Base-by-base conservation (phyloP, 92 coral and sea anemone species). In the Actinernus sp. region DNA sequence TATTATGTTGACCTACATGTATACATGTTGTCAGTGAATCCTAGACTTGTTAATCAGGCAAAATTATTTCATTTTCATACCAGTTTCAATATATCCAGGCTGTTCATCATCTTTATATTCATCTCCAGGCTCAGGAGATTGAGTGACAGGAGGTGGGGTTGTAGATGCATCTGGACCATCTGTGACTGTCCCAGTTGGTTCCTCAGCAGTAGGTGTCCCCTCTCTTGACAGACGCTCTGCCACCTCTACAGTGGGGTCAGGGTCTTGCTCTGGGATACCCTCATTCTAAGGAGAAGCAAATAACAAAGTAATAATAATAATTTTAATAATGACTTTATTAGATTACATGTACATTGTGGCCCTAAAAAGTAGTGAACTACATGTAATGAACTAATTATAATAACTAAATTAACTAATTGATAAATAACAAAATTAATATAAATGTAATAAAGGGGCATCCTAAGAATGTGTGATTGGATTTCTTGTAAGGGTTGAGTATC, bases 181-280 rank as follows among this genome's bases (percentile, higher is more conserved):
- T 20, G 63, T 46, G n/a, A 63, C 44, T 22, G 41, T 63, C 14
- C 33, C 48, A 29, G 66, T 52, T 20, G 60, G 44, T 11, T 51
- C 78, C 18, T 68, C 62, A 25, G 44, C 77, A 14, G 84, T 76
- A 1, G 97, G 92, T 10, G 97, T 79, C 9, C 92, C 98, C 56
- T 84, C 98, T 23, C 97, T 82, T 30, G 98, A 94, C 54, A 95
- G 63, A 25, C 71, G 97, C 58, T 95, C 87, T 18, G 96, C 80
- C 17, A 87, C 95, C 70, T 95, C 96, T 20, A 95, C 78, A 19
- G 86, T 49, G 40, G 99, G 99, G 8, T 88, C 97, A 25, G 64
- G 64, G 32, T 95, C 99, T 48, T 60, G 48, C 68, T 95, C 99
- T 18, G 97, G 99, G 12, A 61, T 61, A 16, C 71, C 99, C 39